Base-by-base conservation (phyloP, 2,113 vertebrate genomes). In the Microcebus griseorufus region DNA sequence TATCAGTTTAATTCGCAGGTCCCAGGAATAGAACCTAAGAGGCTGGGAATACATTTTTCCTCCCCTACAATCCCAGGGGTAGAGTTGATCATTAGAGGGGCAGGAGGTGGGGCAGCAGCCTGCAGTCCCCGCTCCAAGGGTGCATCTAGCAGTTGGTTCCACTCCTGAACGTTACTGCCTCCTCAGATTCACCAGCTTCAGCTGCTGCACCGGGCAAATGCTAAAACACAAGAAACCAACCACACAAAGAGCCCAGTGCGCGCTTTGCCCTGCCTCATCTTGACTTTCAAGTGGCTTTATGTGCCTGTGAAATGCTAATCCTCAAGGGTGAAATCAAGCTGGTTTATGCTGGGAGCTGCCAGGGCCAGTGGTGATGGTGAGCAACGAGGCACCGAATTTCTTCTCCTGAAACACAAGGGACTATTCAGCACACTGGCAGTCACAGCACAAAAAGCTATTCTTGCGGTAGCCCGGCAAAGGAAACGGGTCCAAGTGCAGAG, bases 361-460 rank as follows among this genome's bases (percentile, higher is more conserved):
- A 62, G 58, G 75, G 83, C 92, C 95, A 53, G n/a, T 1, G 8
- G 89, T 53, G 95, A 70, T 42, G 92, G 80, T 39, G 79, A 97
- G 95, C 92, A 29, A 34, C 0, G 16, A 82, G 69, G 69, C 79
- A 37, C 51, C 13, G 9, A 23, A 34, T 87, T 84, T 95, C 86
- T 93, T 58, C 73, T 91, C 84, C 93, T 87, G 6, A 91, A 86
- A 93, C 32, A 97, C 96, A 97, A 97, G 90, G 96, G 83, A 2
- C 95, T 51, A 95, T 97, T 98, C 97, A 97, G 11, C 29, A 0
- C 34, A 53, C 65, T 60, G 23, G 23, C 70, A 12, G 73, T 58
- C 32, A 6, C 87, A 45, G 92, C 0, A 97, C 97, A 97, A 93
- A 97, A 94, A 95, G 75, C 95, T 83, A 81, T 97, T 97, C 96